phyloP scores from a whole-genome alignment of 2,888 invertebrate genomes.

The Baronia brevicornis region DNA sequence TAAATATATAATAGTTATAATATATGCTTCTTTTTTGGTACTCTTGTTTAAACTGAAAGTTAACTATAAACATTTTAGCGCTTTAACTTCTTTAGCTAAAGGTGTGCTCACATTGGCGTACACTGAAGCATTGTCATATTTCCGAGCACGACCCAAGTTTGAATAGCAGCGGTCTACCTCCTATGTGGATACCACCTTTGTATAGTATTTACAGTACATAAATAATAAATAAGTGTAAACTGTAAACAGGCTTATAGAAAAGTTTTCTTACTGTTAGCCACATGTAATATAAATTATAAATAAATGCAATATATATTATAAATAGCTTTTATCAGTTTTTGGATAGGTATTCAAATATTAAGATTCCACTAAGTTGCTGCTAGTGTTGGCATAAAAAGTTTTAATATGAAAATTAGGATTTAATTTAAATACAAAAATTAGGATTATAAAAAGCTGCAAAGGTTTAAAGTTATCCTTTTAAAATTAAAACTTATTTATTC shows the following conservation, averaged over 20 bases:
- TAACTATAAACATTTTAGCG: conserved; percentile 37
- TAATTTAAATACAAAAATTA: too few relatives aligned
- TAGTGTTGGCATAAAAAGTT: too few relatives aligned
- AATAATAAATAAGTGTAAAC: conserved; percentile 52
- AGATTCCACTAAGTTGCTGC: too few relatives aligned
- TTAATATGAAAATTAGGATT: too few relatives aligned
- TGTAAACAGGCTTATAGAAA: conserved; percentile 53
- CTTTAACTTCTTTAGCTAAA: conserved; percentile 40
- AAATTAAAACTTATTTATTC: too few relatives aligned
- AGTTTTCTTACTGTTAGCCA: conserved; percentile 42
- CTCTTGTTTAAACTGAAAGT: neutral
- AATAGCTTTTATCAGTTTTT: too few relatives aligned
- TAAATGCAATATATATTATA: too few relatives aligned
- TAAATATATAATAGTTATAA: neutral
- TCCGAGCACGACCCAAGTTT: conserved; percentile 46
- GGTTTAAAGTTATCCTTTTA: too few relatives aligned
- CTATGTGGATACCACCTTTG: conserved; percentile 54
- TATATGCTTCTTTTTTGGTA: neutral
- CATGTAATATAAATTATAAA: too few relatives aligned
- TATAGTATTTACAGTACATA: conserved; percentile 52
- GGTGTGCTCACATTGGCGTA: conserved; percentile 57
- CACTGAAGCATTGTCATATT: conserved; percentile 65
- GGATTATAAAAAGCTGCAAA: too few relatives aligned
- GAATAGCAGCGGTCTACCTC: conserved; percentile 40
- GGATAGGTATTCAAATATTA: too few relatives aligned